Evolutionary conservation across 2,797 vertebrate genomes (phyloP).

Genomic region (Capromys pilorides): DNA sequence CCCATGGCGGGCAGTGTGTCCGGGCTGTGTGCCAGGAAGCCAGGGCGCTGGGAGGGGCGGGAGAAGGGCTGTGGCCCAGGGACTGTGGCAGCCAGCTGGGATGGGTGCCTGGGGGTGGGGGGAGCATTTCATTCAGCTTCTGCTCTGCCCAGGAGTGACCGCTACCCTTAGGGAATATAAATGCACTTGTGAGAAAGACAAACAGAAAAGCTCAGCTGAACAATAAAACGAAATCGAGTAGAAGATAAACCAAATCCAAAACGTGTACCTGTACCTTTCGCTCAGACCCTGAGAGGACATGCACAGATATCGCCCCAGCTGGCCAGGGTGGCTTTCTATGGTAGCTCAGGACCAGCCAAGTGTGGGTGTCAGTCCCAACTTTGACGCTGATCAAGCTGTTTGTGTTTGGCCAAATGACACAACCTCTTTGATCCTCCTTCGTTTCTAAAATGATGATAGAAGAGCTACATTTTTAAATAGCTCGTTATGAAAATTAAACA

Average conservation of each 20-base stretch:
- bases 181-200: not conserved
- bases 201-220: not conserved
- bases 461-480: not conserved
- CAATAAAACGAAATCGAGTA: not conserved
- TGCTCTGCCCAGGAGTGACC: too few relatives aligned
- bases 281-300: not conserved
- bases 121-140: not conserved
- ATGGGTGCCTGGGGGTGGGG: rapidly evolving
- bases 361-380: not conserved
- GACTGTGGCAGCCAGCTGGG: rapidly evolving
- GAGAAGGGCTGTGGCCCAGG: not conserved
- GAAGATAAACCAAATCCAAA: not conserved
- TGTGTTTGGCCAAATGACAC: not conserved
- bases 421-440: not conserved
- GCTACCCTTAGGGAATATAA: not conserved
- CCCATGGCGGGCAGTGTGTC: not conserved
- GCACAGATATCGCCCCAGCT: not conserved
- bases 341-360: not conserved
- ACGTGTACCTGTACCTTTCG: not conserved
- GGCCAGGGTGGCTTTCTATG: not conserved
- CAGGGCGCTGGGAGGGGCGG: not conserved
- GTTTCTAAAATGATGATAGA: constrained; percentile 26
- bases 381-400: not conserved
- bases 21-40: not conserved
- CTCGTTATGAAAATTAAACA: not conserved